phyloP scores from a whole-genome alignment of 2,797 vertebrate species.

The Ceryle rudis region DNA sequence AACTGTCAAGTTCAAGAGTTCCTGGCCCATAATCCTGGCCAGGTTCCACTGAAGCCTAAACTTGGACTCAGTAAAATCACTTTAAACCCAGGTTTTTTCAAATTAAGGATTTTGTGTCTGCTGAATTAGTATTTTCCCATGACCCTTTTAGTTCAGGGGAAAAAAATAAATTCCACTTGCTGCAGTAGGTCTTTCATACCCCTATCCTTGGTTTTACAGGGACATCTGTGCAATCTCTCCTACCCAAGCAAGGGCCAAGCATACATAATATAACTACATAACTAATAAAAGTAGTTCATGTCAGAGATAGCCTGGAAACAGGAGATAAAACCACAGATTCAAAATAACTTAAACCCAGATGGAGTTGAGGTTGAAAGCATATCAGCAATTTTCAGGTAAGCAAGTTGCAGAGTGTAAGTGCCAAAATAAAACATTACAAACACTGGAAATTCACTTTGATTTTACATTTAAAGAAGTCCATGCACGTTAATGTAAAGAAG shows the following conservation, averaged over 20 bases:
- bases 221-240: not conserved
- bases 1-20: not conserved
- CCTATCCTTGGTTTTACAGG: not conserved
- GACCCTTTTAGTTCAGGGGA: not conserved
- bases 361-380: not conserved
- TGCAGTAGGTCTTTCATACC: not conserved
- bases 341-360: not conserved
- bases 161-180: not conserved
- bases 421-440: not conserved
- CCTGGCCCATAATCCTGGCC: constrained; percentile 9
- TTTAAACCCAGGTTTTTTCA: not conserved
- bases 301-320: constrained; percentile 1
- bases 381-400: not conserved
- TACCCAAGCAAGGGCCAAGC: not conserved
- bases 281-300: not conserved
- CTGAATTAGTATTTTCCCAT: constrained; percentile 42
- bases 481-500: not conserved
- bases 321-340: not conserved
- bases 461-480: not conserved
- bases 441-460: not conserved
- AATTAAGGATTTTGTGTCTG: not conserved
- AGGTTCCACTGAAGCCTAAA: constrained; percentile 35
- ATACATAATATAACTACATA: not conserved
- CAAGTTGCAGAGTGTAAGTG: not conserved
- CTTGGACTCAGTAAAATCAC: constrained; percentile 4